phyloP scores from a whole-genome alignment of 2,797 vertebrate species.

The Lophotriccus pileatus region DNA sequence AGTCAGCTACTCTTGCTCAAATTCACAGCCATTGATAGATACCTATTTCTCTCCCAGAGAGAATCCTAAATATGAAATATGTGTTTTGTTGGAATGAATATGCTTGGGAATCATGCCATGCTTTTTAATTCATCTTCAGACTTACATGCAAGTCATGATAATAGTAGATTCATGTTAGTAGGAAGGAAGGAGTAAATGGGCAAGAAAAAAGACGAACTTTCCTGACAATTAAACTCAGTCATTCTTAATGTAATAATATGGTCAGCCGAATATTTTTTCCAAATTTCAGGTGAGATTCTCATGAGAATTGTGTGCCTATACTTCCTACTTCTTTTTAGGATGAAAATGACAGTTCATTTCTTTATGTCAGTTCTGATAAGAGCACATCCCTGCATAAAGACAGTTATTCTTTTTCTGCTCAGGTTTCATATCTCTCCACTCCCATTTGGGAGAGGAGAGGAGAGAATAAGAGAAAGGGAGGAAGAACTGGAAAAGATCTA shows the following conservation, averaged over 20 bases:
- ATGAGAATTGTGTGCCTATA: not conserved
- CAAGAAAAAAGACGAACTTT: not conserved
- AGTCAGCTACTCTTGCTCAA: constrained; percentile 40
- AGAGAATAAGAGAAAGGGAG: not conserved
- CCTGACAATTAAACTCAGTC: not conserved
- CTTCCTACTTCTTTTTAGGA: not conserved
- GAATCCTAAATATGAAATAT: constrained; percentile 31
- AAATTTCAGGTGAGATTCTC: not conserved
- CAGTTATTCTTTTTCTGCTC: not conserved
- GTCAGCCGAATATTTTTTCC: not conserved
- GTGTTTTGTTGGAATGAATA: not conserved
- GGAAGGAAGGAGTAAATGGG: not conserved
- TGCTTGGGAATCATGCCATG: not conserved
- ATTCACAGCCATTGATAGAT: constrained; percentile 10
- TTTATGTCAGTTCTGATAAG: constrained; percentile 4
- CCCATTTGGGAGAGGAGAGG: not conserved
- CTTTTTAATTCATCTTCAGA: constrained; percentile 8
- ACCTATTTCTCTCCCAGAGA: constrained; percentile 20
- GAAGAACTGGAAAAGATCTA: not conserved
- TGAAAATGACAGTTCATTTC: not conserved
- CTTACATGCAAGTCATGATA: not conserved
- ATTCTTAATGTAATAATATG: not conserved
- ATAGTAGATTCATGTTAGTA: not conserved
- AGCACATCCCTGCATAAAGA: not conserved
- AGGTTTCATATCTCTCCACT: not conserved